phyloP scores from a whole-genome alignment of 2,113 vertebrate genomes.

The Hippoglossus stenolepis region DNA sequence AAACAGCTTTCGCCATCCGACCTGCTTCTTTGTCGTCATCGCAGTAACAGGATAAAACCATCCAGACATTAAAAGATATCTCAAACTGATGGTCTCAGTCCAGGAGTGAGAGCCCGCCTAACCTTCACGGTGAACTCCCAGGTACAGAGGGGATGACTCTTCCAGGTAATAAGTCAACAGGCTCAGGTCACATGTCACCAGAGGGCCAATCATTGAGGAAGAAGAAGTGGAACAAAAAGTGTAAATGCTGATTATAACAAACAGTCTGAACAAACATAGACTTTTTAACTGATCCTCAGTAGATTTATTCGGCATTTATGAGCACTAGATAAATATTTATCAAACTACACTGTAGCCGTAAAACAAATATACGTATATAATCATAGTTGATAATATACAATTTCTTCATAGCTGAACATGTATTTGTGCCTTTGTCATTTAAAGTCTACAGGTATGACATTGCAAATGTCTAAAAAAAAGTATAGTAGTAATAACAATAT shows the following conservation, averaged over 20 bases:
- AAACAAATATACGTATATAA: too few relatives aligned
- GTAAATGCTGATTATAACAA: too few relatives aligned
- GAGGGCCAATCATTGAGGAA: constrained; percentile 61
- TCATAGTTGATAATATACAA: too few relatives aligned
- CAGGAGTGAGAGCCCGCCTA: constrained; percentile 26
- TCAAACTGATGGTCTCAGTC: background rate
- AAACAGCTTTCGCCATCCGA: constrained; percentile 51
- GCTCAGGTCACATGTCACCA: constrained; percentile 66
- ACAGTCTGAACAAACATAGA: too few relatives aligned
- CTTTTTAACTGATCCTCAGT: too few relatives aligned
- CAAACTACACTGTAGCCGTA: too few relatives aligned
- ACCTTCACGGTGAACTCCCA: constrained; percentile 61
- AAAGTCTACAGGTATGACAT: too few relatives aligned
- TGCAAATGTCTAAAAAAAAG: too few relatives aligned
- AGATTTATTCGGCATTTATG: too few relatives aligned
- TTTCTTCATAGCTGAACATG: too few relatives aligned
- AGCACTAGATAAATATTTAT: too few relatives aligned
- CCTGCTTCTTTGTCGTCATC: constrained; percentile 16
- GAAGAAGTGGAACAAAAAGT: background rate
- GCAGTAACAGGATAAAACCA: background rate
- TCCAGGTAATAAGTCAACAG: constrained; percentile 67
- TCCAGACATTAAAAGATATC: background rate
- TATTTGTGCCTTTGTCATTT: too few relatives aligned
- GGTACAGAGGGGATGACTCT: constrained; percentile 36
- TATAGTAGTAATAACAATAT: background rate